Percentiles rank a stretch among this genome's conserved stretches.
These are phyloP conservation scores for Cirrhinus mrigala DNA, from an alignment of 2,797 vertebrate genomes.

Conservation along the genomic window DNA sequence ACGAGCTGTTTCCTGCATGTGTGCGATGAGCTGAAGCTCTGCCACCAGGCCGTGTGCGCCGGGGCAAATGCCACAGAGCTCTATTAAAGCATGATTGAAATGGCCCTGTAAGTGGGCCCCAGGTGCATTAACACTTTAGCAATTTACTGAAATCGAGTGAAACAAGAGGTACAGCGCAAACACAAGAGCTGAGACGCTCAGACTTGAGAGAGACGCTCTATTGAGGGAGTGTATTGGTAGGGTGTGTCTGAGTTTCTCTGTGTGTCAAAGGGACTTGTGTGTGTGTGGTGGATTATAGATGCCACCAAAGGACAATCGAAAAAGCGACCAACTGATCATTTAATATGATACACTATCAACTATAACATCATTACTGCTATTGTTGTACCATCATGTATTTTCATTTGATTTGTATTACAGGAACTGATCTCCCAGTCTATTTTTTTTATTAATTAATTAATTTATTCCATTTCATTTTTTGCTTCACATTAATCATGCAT, in stretches of 20 bases:
- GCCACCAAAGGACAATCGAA: background rate
- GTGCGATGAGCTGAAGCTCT: conserved; percentile 41
- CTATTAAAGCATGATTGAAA: conserved; percentile 70
- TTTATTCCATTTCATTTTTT: background rate
- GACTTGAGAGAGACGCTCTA: conserved; percentile 14
- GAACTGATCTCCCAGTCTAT: background rate
- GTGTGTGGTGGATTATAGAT: background rate
- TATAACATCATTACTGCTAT: background rate
- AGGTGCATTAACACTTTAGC: conserved; percentile 76
- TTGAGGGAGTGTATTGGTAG: background rate
- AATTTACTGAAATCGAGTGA: conserved; percentile 72
- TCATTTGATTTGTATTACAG: background rate
- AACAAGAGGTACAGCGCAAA: conserved; percentile 59
- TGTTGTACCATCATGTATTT: background rate
- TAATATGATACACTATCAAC: background rate
- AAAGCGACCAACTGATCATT: background rate
- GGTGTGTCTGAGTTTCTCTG: background rate
- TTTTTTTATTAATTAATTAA: background rate
- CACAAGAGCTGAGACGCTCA: conserved; percentile 7
- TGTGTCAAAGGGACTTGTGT: background rate
- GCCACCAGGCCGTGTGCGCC: background rate
- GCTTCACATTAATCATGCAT: background rate
- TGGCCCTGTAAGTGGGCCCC: conserved; percentile 72
- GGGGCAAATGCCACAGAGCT: conserved; percentile 66
- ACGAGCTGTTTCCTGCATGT: conserved; percentile 20